Base-by-base conservation (phyloP, 1,140 invertebrate species). In the Monochamus saltuarius region DNA sequence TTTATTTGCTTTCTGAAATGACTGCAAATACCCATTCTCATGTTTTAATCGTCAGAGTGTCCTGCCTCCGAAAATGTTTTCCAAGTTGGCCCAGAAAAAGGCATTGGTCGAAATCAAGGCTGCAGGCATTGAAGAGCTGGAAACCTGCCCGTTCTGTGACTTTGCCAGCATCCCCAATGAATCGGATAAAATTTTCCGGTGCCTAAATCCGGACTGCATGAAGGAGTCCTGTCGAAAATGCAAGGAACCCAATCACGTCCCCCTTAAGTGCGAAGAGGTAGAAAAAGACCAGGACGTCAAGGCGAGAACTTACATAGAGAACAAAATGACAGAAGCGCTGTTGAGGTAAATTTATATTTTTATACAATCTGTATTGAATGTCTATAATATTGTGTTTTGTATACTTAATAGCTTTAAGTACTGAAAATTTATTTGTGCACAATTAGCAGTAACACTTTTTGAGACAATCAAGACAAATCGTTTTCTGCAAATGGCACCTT, bases 161-260 rank as follows among this genome's bases (percentile, higher is more conserved):
- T 87, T 83, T 73, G 80, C 80, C 19, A 82, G 80, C n/a, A 85
- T 87, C 65, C 77, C 82, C 4, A 72, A 82, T 10, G 72, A 76
- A 10, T 77, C 80, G 47, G 82, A 87, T 63, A 85, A 83, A 73
- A 72, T 88, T 3, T 87, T 89, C 61, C 80, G 76, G 54, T 89
- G 87, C 63, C 62, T 83, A 0, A 87, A 88, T 75, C 78, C 80
- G 4, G 83, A 86, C 17, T 88, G 87, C 65, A 81, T 83, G 71
- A 85, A 84, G 71, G 85, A 86, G 62, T 81, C 84, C 1, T 89
- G 86, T 71, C 76, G 85, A 77, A 79, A 61, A 2, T 88, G 86
- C 63, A 81, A 84, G 62, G 80, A 86, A 71, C 74, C 78, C 10
- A 85, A 83, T 62, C 87, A 89, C 72, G 69, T 88, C 10, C 87